These are phyloP conservation scores for Characodon lateralis DNA, from an alignment of 2,797 vertebrate genomes.

Conservation along the genomic window DNA sequence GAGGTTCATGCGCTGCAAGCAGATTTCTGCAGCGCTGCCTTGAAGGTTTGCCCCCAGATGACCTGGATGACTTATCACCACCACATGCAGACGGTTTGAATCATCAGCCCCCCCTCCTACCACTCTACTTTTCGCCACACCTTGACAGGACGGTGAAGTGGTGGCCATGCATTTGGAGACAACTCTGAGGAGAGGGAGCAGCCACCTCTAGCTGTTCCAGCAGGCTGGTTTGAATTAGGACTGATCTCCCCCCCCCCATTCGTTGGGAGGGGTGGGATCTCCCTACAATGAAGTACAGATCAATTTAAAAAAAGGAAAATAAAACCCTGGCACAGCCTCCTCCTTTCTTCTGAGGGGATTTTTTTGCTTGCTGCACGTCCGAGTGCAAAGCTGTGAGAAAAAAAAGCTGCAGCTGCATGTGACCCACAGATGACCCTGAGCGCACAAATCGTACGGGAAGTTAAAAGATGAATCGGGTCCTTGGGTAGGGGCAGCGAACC, in stretches of 20 bases:
- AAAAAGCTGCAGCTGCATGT: slow-evolving; percentile 60
- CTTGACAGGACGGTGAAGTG: slow-evolving; percentile 52
- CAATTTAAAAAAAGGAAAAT: slow-evolving; percentile 58
- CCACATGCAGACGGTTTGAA: slow-evolving; percentile 44
- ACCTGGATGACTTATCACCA: slow-evolving; percentile 56
- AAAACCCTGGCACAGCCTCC: slow-evolving; percentile 49
- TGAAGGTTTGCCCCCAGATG: slow-evolving; percentile 52
- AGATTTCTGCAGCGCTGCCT: slow-evolving; percentile 40
- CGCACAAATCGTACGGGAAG: slow-evolving; percentile 50
- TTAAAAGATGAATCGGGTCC: slow-evolving; percentile 47
- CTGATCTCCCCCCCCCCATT: slow-evolving; percentile 68
- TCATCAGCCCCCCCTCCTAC: slow-evolving; percentile 48
- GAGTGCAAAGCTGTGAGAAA: slow-evolving; percentile 68
- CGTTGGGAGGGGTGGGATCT: slow-evolving; percentile 70
- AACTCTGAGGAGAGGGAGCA: slow-evolving; percentile 58
- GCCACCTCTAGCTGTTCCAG: slow-evolving; percentile 81
- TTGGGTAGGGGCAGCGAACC: slow-evolving; percentile 8
- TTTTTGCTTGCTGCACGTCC: slow-evolving; percentile 51
- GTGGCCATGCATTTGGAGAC: slow-evolving; percentile 45
- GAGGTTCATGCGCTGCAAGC: slow-evolving; percentile 18
- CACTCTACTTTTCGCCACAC: slow-evolving; percentile 47
- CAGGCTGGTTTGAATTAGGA: slow-evolving; percentile 87
- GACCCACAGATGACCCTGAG: slow-evolving; percentile 72
- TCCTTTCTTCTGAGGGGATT: slow-evolving; percentile 56
- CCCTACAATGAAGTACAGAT: slow-evolving; percentile 84